Base-by-base conservation (phyloP, 2,888 invertebrate species). In the Erebia epiphron region DNA sequence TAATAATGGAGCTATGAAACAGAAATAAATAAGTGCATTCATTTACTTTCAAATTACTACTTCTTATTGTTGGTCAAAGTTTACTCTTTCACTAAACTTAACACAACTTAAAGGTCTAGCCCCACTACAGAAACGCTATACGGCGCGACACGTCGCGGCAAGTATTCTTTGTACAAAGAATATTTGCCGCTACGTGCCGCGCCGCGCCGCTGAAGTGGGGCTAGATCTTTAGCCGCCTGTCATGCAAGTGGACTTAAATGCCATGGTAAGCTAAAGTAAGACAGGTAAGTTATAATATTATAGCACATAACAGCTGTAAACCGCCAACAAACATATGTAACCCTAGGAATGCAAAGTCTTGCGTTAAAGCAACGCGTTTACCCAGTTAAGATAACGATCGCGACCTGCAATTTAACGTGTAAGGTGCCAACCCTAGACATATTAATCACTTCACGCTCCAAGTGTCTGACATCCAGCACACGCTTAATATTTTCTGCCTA, bases 391-490 rank as follows among this genome's bases (percentile, higher is more conserved):
- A 67, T 67, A 61, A 52, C 52, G 41, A 64, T 58, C 67, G 14
- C 16, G 58, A 67, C 46, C 58, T 16, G 46, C 43, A 65, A 70
- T 60, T 56, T 60, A 63, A 62, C 46, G 58, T 54, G 60, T 41
- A 49, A 71, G 52, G 74, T 66, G 72, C 70, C 72, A 74, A 68
- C 74, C 74, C 72, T 74, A 70, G 68, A 68, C 70, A 72, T 72
- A 75, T 75, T 75, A 75, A 75, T 75, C 73, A 73, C 75, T 76
- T 77, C 73, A 77, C 77, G 76, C 76, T 77, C 73, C 73, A 71
- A 72, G 73, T 73, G 70, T 71, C 74, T 72, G 76, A 70, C 74
- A 71, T 72, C 67, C 63, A 62, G 71, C 69, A 73, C 71, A 74
- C 72, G 67, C 71, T 74, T 72, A 70, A 71, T 70, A 67, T 71